These are phyloP conservation scores for Caretta caretta DNA, from an alignment of 2,113 vertebrate genomes.

Conservation along the genomic window DNA sequence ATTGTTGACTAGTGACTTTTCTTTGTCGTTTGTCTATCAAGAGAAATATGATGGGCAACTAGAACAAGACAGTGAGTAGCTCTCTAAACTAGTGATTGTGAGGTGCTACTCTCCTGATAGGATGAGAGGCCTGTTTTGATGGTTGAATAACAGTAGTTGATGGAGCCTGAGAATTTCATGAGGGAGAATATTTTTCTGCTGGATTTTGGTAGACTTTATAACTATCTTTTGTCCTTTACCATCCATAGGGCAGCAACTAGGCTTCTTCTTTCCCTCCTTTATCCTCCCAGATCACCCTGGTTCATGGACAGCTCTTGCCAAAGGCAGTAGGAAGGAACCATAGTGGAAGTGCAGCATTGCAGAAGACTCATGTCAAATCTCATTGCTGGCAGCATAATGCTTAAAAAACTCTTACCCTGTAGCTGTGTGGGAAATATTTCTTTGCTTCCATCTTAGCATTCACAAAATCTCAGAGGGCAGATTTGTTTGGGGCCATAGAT, in stretches of 20 bases:
- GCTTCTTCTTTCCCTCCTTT: not conserved
- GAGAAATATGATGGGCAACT: not conserved
- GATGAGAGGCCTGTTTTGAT: not conserved
- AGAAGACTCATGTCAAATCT: not conserved
- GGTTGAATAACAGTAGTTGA: not conserved
- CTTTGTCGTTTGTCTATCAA: not conserved
- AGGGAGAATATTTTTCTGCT: not conserved
- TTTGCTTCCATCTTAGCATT: conserved; percentile 41
- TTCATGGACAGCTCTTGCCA: not conserved
- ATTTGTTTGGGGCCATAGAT: conserved; percentile 58
- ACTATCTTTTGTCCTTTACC: not conserved
- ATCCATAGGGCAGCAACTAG: not conserved
- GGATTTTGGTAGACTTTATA: not conserved
- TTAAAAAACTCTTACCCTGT: not conserved
- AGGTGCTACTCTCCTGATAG: not conserved
- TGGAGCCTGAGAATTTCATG: not conserved
- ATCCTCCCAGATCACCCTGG: not conserved
- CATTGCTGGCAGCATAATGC: not conserved
- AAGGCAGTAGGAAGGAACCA: not conserved
- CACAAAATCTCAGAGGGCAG: not conserved
- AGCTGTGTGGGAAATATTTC: conserved; percentile 32
- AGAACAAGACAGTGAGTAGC: not conserved
- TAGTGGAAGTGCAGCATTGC: not conserved
- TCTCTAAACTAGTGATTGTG: not conserved
- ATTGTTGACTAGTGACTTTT: not conserved